Evolutionary conservation across 64 coral and sea anemone species (phyloP), one percentile per base, ranked within the genome.

Genomic region (Dendronephthya gigantea): DNA sequence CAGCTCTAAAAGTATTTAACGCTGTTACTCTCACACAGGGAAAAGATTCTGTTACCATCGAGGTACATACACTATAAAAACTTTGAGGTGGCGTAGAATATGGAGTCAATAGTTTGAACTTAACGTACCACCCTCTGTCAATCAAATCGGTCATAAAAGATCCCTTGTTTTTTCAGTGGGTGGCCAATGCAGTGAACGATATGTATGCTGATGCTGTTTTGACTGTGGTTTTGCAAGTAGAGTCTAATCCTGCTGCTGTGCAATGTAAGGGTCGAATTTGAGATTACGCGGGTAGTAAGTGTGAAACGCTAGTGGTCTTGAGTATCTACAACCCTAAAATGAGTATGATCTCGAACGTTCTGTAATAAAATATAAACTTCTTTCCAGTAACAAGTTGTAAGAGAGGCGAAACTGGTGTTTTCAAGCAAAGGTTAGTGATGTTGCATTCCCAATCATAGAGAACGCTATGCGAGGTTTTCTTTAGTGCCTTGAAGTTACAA

Each of bases 151-250:
- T 66, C 58, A 22, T 5, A 30, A 66, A 30, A 17, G 58, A 22
- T 66, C 4, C 27, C 81, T 40, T 56, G 69, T 82, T 70, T 6
- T 91, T 94, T 34, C 49, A 97, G 94, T 97, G 94, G 94, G 76
- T 90, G 33, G 94, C 94, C 2, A 97, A 97, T 76, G 90, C 94
- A 48, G 94, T 97, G 48, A 97, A 93, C 68, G 94, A 97, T 65
- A 98, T 98, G 94, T 98, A 98, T 16, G 94, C 94, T 49, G 94
- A 98, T 86, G 94, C 94, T 27, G 94, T 98, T 0, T 85, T 98
- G 22, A 92, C 94, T 59, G 94, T 98, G 0, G 89, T 98, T 82
- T 81, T 98, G 35, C 94, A 98, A 85, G 94, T 98, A 4, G 94
- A 98, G 28, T 98, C 94, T 7, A 98, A 98, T 75, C 94, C 94